Evolutionary conservation across 2,888 invertebrate genomes (phyloP).

Genomic region (Orthosia gracilis): DNA sequence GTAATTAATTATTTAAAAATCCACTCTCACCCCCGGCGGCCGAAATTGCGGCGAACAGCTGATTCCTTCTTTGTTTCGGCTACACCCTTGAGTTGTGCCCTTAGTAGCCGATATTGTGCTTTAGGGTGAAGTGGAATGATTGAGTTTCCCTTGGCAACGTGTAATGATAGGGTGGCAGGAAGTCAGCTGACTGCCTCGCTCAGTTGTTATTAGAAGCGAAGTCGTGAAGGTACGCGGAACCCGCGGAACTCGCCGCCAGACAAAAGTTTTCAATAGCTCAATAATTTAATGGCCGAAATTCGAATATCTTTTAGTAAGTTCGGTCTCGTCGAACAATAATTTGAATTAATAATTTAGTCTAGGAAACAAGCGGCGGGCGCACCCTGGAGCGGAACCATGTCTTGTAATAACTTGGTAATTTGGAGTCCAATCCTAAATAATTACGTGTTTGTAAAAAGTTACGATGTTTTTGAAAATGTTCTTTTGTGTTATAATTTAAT

Average conservation of each 20-base stretch:
- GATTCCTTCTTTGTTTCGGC: conserved; percentile 66
- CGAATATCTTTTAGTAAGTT: conserved; percentile 58
- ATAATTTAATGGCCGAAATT: conserved; percentile 63
- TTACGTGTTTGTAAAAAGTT: conserved; percentile 19
- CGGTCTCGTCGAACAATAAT: conserved; percentile 53
- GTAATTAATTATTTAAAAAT: conserved; percentile 66
- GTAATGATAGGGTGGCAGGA: conserved; percentile 66
- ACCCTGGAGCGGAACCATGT: conserved; percentile 21
- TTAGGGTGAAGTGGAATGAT: neutral
- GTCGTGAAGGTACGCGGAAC: conserved; percentile 57
- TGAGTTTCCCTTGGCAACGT: conserved; percentile 9
- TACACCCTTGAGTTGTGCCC: conserved; percentile 52
- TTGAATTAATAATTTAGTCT: conserved; percentile 59
- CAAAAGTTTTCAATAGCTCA: conserved; percentile 66
- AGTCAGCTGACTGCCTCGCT: conserved; percentile 71
- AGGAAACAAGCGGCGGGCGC: conserved; percentile 28
- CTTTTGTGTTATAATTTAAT: conserved; percentile 4
- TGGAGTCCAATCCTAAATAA: conserved; percentile 25
- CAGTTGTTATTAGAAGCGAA: conserved; percentile 67
- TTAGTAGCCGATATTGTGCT: neutral
- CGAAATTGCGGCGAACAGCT: conserved; percentile 68
- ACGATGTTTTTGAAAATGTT: conserved; percentile 22
- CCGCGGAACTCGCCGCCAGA: conserved; percentile 44
- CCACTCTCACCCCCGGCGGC: conserved; percentile 57
- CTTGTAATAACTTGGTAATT: conserved; percentile 21